Base-by-base conservation (phyloP, 2,888 invertebrate species). In the Unio pictorum region DNA sequence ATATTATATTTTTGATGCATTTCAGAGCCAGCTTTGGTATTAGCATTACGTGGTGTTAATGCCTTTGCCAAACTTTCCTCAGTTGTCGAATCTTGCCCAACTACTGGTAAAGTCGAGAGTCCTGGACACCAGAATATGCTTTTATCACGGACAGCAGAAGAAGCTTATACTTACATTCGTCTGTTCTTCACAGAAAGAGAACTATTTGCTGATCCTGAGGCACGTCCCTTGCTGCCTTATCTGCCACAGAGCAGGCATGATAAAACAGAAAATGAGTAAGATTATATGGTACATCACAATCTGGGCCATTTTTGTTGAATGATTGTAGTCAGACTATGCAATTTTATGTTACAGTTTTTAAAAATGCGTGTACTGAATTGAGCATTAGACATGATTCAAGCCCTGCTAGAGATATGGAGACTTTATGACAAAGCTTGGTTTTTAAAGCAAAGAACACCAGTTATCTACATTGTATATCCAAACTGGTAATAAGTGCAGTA, bases 151-250 rank as follows among this genome's bases (percentile, higher is more conserved):
- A 84, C 83, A 28, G 79, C 86, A 1, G 85, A 86, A 69, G 80
- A 87, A 58, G 82, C 89, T 0, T 88, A 86, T 73, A 73, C 80
- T 1, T 85, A 82, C 45, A 75, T 81, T 8, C 72, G 83, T 6
- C 75, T 86, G 54, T 88, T 89, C 81, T 89, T 88, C 75, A 78
- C 75, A 23, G 84, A 84, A 54, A 72, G 70, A 20, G 89, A 89
- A 69, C 75, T 89, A 59, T 86, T 82, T 73, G 70, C 84, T 8
- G 88, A 88, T 69, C 80, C 80, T 1, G 64, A 75, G n/a, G 73
- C 81, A 1, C 73, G 88, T 58, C 75, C 78, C 5, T 67, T 88
- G 76, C 72, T 85, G 68, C 79, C 78, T 7, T 88, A 78, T 66
- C 71, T 88, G 54, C 89, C 81, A 8, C 70, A 71, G 59, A 69